Percentiles rank a stretch among this genome's conserved stretches.
These are phyloP conservation scores for Drosophila neocordata DNA, from an alignment of 1,140 invertebrate genomes.

Conservation along the genomic window DNA sequence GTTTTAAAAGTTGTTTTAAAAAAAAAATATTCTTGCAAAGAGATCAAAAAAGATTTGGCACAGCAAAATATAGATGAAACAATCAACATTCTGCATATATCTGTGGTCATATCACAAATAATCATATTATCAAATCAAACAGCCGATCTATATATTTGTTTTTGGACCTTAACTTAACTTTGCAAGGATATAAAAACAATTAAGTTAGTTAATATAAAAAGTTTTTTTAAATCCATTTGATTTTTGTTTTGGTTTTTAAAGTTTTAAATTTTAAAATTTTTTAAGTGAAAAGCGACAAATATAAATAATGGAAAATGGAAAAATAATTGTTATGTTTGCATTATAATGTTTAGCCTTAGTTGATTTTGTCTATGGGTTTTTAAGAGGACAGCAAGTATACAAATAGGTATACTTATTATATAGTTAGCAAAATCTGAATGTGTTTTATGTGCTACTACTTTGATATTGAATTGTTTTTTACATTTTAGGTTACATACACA, in stretches of 20 bases:
- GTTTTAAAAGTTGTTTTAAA: neutral
- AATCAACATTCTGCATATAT: no score
- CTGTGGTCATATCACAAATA: no score
- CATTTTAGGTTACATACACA: constrained; percentile 44
- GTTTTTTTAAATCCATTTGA: neutral
- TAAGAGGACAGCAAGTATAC: constrained; percentile 42
- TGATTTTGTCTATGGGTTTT: constrained; percentile 52
- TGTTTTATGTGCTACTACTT: constrained; percentile 57
- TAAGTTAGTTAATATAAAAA: neutral
- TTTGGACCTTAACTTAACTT: neutral
- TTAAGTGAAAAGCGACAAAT: constrained; percentile 40
- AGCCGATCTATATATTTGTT: no score
- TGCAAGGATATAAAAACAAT: neutral
- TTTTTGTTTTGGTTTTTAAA: neutral
- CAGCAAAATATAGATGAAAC: no score
- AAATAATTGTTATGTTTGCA: constrained; percentile 52
- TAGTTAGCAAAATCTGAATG: constrained; percentile 71
- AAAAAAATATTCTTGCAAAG: neutral
- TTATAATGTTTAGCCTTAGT: constrained; percentile 13
- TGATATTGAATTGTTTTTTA: constrained; percentile 44
- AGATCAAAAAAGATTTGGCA: no score
- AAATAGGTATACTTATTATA: constrained; percentile 50
- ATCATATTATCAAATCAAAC: no score
- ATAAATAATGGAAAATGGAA: constrained; percentile 13
- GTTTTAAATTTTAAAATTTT: constrained; percentile 30